These are phyloP conservation scores for Cyclophora albipunctata DNA, from an alignment of 2,888 invertebrate genomes.

Conservation along the genomic window DNA sequence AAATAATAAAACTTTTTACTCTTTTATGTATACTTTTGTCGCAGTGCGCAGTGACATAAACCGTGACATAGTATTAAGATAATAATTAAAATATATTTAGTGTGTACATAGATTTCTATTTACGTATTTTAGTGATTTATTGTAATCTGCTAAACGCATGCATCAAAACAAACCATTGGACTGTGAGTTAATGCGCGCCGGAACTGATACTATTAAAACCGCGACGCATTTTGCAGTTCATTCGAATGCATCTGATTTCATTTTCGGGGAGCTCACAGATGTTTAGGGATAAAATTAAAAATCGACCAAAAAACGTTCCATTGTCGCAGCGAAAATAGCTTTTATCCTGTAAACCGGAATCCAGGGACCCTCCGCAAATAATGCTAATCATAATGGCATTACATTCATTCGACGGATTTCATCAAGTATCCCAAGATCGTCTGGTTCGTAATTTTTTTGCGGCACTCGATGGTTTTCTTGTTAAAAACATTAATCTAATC, in stretches of 20 bases:
- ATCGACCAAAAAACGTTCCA: constrained; percentile 42
- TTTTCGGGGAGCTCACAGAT: constrained; percentile 41
- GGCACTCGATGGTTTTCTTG: constrained; percentile 47
- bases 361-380: constrained; percentile 63
- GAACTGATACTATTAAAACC: constrained; percentile 69
- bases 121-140: neutral
- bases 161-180: constrained; percentile 38
- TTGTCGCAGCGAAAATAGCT: constrained; percentile 65
- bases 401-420: constrained; percentile 69
- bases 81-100: constrained; percentile 34
- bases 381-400: constrained; percentile 74
- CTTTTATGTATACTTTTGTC: constrained; percentile 57
- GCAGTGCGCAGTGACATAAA: constrained; percentile 9
- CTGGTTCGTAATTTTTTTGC: constrained; percentile 53
- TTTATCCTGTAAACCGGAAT: constrained; percentile 70
- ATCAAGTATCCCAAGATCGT: constrained; percentile 61
- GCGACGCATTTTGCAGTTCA: constrained; percentile 24
- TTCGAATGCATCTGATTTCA: constrained; percentile 29
- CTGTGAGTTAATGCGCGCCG: constrained; percentile 62
- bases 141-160: constrained; percentile 1
- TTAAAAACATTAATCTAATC: constrained; percentile 55
- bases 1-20: constrained; percentile 54
- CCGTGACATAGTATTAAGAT: neutral
- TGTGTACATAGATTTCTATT: constrained; percentile 10
- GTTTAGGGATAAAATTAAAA: constrained; percentile 60